Evolutionary conservation across 2,888 invertebrate species (phyloP).

Genomic region (Diogma glabrata): DNA sequence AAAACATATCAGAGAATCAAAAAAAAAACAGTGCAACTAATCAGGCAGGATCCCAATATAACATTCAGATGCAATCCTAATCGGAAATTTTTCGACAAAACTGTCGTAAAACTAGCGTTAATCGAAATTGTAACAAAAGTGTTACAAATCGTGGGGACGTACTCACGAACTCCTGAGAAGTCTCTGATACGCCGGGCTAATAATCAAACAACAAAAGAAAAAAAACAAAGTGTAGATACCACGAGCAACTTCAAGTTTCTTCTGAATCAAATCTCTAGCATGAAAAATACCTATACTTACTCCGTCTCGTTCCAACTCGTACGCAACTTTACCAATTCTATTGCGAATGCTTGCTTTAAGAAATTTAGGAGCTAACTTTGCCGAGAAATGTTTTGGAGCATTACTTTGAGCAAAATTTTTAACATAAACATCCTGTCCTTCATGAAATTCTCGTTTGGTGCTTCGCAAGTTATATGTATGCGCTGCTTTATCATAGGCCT

Average conservation of each 20-base stretch:
- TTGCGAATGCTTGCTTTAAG: background rate
- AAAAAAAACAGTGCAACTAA: too few relatives aligned
- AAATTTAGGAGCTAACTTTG: background rate
- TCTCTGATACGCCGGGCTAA: background rate
- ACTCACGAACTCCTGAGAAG: background rate
- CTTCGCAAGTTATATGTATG: background rate
- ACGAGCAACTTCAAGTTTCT: too few relatives aligned
- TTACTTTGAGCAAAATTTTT: background rate
- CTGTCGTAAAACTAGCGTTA: too few relatives aligned
- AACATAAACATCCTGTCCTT: background rate
- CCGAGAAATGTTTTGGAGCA: background rate
- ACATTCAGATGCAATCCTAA: too few relatives aligned
- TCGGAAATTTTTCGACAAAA: too few relatives aligned
- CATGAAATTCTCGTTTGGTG: background rate
- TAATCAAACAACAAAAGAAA: too few relatives aligned
- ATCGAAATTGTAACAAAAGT: too few relatives aligned
- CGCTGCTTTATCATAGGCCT: background rate
- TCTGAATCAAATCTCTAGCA: background rate
- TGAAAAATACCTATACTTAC: background rate
- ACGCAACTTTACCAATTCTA: background rate
- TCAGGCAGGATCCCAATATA: too few relatives aligned
- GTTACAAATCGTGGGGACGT: background rate
- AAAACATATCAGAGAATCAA: too few relatives aligned
- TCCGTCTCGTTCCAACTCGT: background rate
- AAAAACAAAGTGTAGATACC: too few relatives aligned